Evolutionary conservation across 2,113 vertebrate genomes (phyloP).

Genomic region (Hyperopisus bebe): DNA sequence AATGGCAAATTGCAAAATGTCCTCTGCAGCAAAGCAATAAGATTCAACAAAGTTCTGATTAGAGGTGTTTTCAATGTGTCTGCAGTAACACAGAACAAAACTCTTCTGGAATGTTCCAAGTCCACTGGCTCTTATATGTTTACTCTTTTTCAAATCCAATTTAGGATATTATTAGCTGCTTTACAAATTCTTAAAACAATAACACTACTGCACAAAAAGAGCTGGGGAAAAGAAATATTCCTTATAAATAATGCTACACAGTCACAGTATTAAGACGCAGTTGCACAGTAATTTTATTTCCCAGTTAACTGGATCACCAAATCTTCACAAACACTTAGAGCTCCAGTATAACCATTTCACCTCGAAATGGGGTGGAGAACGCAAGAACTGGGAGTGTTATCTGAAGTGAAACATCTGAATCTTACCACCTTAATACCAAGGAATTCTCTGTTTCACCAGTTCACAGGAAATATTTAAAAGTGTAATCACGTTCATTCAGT

Average conservation of each 20-base stretch:
- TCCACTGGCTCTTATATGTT: constrained; percentile 33
- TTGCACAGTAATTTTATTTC: constrained; percentile 6
- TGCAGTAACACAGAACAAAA: not conserved
- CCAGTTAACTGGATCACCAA: not conserved
- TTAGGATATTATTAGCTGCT: not conserved
- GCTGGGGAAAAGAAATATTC: not conserved
- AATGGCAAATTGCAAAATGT: not conserved
- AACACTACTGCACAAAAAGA: constrained; percentile 42
- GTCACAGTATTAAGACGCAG: not conserved
- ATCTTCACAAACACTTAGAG: not conserved
- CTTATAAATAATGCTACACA: not conserved
- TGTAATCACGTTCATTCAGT: not conserved
- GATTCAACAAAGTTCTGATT: not conserved
- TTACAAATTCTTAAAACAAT: constrained; percentile 61
- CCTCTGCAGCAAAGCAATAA: not conserved
- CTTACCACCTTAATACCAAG: not conserved
- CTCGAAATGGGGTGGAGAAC: not conserved
- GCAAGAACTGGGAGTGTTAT: not conserved
- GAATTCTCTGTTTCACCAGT: not conserved
- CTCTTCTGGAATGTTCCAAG: constrained; percentile 13
- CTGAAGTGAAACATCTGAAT: not conserved
- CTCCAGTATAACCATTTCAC: not conserved
- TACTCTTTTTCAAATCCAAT: not conserved
- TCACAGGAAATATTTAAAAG: not conserved
- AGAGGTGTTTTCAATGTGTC: not conserved